Percentiles rank a stretch among this genome's conserved stretches.
Evolutionary conservation across 92 coral and sea anemone species (phyloP).

Genomic region (Porites divaricata): DNA sequence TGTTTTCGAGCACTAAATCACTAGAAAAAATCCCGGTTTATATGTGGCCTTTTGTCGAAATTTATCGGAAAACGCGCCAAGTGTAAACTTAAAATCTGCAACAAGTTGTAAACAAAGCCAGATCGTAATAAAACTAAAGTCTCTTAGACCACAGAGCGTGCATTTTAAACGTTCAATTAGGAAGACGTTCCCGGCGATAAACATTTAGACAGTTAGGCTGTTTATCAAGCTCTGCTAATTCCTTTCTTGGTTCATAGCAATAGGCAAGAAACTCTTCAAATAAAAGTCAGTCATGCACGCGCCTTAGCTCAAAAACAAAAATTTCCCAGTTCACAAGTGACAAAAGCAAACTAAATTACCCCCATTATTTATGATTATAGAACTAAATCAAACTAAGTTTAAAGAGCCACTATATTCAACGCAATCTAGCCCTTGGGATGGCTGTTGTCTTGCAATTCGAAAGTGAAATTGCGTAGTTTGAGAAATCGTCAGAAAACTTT

Average conservation of each 20-base stretch:
- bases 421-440: slow-evolving; percentile 8
- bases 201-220: slow-evolving; percentile 22
- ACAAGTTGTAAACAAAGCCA: slow-evolving; percentile 47
- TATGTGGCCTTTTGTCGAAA: slow-evolving; percentile 7
- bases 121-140: slow-evolving; percentile 22
- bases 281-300: slow-evolving; percentile 18
- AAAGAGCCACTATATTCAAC: slow-evolving; percentile 15
- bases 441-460: slow-evolving; percentile 28
- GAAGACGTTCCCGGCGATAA: background rate
- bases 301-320: slow-evolving; percentile 9
- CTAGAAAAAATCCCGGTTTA: background rate
- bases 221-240: background rate
- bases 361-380: slow-evolving; percentile 2
- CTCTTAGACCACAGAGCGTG: slow-evolving; percentile 45
- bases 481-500: slow-evolving; percentile 4
- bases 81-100: slow-evolving; percentile 34
- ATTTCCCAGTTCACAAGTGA: slow-evolving; percentile 12
- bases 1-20: slow-evolving; percentile 12
- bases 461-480: slow-evolving; percentile 34
- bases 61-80: slow-evolving; percentile 37
- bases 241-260: background rate
- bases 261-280: background rate
- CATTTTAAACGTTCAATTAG: slow-evolving; percentile 28
- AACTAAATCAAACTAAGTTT: slow-evolving; percentile 24
- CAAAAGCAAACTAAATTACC: slow-evolving; percentile 34